phyloP scores from a whole-genome alignment of 1,140 invertebrate genomes.

The Cheumatopsyche charites region DNA sequence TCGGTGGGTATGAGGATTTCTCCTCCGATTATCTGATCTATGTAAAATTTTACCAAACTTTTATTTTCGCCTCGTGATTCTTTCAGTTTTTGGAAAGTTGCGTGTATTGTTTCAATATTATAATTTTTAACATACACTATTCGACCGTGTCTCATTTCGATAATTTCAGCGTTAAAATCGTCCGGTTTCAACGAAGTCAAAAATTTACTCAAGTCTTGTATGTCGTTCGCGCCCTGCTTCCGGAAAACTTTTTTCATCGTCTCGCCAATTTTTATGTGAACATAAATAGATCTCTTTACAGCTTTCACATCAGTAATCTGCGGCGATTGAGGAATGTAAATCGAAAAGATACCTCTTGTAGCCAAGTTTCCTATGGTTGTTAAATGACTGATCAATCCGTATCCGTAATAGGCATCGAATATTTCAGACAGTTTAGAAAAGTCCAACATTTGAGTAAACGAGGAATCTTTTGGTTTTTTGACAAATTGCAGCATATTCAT shows the following conservation, averaged over 20 bases:
- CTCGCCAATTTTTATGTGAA: conserved; percentile 33
- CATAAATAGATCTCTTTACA: conserved; percentile 23
- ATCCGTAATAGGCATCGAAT: conserved; percentile 50
- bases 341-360: conserved; percentile 16
- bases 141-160: background rate
- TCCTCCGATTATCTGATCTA: conserved; percentile 40
- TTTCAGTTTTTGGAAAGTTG: background rate
- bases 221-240: too few species aligned
- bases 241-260: conserved; percentile 15
- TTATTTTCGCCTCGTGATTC: background rate
- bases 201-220: background rate
- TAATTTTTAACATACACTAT: background rate
- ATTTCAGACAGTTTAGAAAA: conserved; percentile 48
- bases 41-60: background rate
- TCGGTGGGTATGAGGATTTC: conserved; percentile 53
- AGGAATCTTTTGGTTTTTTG: conserved; percentile 44
- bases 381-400: conserved; percentile 46
- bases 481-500: conserved; percentile 34
- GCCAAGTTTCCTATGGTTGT: conserved; percentile 31
- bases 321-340: conserved; percentile 35
- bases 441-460: conserved; percentile 28
- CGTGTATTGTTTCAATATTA: background rate
- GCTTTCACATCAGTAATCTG: conserved; percentile 36
- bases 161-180: background rate
- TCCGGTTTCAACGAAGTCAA: background rate